Base-by-base conservation (phyloP, 2,797 vertebrate genomes). In the Sebastes elongatus region DNA sequence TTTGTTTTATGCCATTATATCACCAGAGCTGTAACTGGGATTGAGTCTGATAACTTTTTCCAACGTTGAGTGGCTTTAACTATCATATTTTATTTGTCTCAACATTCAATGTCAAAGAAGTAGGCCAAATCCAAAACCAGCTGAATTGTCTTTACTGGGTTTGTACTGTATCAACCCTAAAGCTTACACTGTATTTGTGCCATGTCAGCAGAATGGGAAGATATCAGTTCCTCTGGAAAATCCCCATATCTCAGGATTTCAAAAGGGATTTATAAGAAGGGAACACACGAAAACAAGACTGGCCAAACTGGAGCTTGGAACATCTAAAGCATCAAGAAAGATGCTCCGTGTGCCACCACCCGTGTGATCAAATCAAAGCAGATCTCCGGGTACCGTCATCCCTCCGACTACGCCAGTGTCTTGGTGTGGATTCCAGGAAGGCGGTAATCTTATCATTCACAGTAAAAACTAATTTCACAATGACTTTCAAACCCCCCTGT, bases 391-490 rank as follows among this genome's bases (percentile, higher is more conserved):
- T 7, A 6, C n/a, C 28, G 11, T 78, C 62, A 73, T 76, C 64
- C 75, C 64, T 28, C 32, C n/a, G 42, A 6, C 38, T 70, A 78
- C 56, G 2, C 84, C 71, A 71, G 22, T 10, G 49, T 80, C 70
- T 76, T 30, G 14, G 80, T 30, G 57, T 28, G 20, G 74, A 75
- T 85, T 86, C 78, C 72, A 77, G 79, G 73, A 88, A 88, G 77
- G 32, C n/a, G 4, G 65, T 82, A 77, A 90, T 89, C 27, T 22
- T 78, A 92, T 91, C 49, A 60, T 83, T 87, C 59, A 68, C 46
- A 79, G 71, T n/a, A 67, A 86, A 89, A 87, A 84, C 74, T 85
- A 55, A 89, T 90, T 88, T 82, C 65, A 84, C 61, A 72, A 78
- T 69, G 35, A 78, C 71, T 82, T 65, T 71, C 59, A 71, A 55